These are phyloP conservation scores for Oenanthe oenanthe DNA, from an alignment of 2,113 vertebrate genomes.

Conservation along the genomic window DNA sequence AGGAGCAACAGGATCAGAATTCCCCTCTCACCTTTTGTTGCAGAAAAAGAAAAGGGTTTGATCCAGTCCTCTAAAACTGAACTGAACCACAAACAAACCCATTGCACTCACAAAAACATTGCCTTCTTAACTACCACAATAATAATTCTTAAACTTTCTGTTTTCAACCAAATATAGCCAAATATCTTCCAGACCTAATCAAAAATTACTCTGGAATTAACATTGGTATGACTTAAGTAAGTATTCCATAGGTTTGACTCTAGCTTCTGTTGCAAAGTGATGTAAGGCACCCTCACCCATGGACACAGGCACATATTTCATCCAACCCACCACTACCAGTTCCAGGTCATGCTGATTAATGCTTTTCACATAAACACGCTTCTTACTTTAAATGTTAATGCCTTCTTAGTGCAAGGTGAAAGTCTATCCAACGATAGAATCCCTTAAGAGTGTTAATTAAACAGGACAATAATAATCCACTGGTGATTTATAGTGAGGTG, in stretches of 20 bases:
- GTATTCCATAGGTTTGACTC: neutral
- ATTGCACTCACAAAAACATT: neutral
- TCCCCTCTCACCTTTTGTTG: slow-evolving; percentile 1
- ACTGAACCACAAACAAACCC: neutral
- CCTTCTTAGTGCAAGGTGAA: slow-evolving; percentile 54
- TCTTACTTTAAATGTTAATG: slow-evolving; percentile 44
- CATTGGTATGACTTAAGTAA: neutral
- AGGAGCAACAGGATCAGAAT: slow-evolving; percentile 22
- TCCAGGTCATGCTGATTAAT: neutral
- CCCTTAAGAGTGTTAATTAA: slow-evolving; percentile 64
- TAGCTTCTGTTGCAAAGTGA: neutral
- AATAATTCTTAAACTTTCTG: neutral
- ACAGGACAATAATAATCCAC: slow-evolving; percentile 68
- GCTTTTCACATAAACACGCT: slow-evolving; percentile 40
- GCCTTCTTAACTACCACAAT: neutral
- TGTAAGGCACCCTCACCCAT: neutral
- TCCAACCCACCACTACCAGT: neutral
- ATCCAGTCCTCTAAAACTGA: neutral
- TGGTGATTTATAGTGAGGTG: slow-evolving; percentile 69
- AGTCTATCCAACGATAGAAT: slow-evolving; percentile 40
- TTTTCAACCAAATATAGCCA: neutral
- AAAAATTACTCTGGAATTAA: neutral
- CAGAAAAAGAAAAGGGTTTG: neutral
- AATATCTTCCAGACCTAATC: neutral
- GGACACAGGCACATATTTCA: neutral